These are phyloP conservation scores for Podarcis muralis DNA, from an alignment of 2,113 vertebrate species.

Conservation along the genomic window DNA sequence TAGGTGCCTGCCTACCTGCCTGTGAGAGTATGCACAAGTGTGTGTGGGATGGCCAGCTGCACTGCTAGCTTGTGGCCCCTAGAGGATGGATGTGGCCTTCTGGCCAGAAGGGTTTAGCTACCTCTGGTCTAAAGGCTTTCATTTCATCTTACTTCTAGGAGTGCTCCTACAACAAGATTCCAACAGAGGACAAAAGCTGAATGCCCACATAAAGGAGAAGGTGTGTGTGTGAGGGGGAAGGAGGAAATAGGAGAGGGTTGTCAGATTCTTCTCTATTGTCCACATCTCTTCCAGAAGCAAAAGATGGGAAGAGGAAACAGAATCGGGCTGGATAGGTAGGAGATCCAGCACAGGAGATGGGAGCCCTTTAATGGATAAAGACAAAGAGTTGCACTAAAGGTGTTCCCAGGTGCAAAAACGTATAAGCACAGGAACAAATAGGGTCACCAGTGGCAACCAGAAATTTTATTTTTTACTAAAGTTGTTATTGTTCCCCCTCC, in stretches of 20 bases:
- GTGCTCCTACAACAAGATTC: too few species aligned
- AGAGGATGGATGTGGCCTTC: too few species aligned
- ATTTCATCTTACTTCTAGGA: background rate
- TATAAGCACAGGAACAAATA: background rate
- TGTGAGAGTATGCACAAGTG: too few species aligned
- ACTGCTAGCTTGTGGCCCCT: too few species aligned
- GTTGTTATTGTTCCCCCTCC: background rate
- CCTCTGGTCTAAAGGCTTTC: background rate
- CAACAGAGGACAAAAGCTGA: too few species aligned
- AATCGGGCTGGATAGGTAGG: background rate
- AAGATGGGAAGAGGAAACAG: background rate
- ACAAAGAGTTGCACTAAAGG: background rate
- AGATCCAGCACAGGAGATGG: background rate
- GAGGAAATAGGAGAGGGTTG: background rate
- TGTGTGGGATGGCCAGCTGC: too few species aligned
- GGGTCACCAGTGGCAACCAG: background rate
- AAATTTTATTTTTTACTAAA: background rate
- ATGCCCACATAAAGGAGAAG: slow-evolving; percentile 14
- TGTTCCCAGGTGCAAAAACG: background rate
- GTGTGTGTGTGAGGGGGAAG: background rate
- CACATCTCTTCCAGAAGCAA: background rate
- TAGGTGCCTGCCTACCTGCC: too few species aligned
- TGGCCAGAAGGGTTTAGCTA: too few species aligned
- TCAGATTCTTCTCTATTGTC: background rate
- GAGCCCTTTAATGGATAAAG: background rate